These are phyloP conservation scores for Luperina nickerlii DNA, from an alignment of 2,888 invertebrate genomes.

Conservation along the genomic window DNA sequence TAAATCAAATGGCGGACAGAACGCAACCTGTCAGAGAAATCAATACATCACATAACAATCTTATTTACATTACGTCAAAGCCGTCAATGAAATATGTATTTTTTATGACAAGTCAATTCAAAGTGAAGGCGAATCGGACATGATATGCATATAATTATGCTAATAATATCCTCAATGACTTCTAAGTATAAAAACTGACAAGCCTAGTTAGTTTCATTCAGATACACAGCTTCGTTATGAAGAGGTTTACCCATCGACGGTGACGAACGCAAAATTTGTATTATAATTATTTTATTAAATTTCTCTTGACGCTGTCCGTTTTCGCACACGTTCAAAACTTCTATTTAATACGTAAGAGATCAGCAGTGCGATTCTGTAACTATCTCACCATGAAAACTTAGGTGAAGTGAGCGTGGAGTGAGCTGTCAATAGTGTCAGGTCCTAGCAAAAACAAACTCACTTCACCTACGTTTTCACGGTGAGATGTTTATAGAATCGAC, in stretches of 20 bases:
- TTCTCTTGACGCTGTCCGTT: not conserved
- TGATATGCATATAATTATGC: conserved; percentile 38
- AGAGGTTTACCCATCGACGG: not conserved
- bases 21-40: conserved; percentile 48
- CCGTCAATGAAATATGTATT: conserved; percentile 34
- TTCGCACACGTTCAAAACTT: not conserved
- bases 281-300: not conserved
- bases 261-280: not conserved
- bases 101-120: conserved; percentile 31
- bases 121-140: conserved; percentile 14
- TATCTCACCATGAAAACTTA: no score
- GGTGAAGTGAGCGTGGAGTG: no score
- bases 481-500: no score
- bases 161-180: conserved; percentile 41
- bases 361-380: no score
- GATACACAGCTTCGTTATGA: not conserved
- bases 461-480: no score
- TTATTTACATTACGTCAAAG: conserved; percentile 31
- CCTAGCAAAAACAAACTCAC: no score
- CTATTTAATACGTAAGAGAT: not conserved
- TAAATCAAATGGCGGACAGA: conserved; percentile 24
- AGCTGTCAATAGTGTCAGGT: no score
- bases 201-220: conserved; percentile 26
- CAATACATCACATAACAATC: conserved; percentile 42
- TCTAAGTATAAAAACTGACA: conserved; percentile 11